Evolutionary conservation across 2,888 invertebrate genomes (phyloP).

Genomic region (Mamestra brassicae): DNA sequence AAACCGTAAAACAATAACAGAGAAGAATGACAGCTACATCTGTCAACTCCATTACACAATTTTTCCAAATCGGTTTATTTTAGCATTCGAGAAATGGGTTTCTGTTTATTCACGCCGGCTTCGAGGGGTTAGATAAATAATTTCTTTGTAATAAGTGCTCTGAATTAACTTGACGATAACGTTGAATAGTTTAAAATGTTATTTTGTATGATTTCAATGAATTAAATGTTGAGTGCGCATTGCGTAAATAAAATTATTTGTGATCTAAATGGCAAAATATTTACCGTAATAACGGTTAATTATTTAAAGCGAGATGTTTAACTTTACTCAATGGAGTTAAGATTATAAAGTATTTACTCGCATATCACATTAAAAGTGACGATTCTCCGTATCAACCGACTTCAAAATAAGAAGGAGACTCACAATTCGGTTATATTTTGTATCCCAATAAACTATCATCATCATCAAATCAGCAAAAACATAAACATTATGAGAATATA

Average conservation of each 20-base stretch:
- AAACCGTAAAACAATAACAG: constrained; percentile 51
- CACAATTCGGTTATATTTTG: too few species aligned
- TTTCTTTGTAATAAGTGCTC: constrained; percentile 67
- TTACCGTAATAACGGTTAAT: background rate
- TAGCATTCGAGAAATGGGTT: constrained; percentile 76
- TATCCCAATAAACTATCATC: too few species aligned
- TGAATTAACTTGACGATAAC: constrained; percentile 50
- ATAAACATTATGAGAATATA: too few species aligned
- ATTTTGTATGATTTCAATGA: constrained; percentile 38
- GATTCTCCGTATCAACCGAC: too few species aligned
- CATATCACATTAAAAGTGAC: too few species aligned
- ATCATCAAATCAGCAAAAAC: too few species aligned
- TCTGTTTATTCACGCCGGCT: constrained; percentile 76
- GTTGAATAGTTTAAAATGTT: constrained; percentile 55
- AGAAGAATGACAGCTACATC: constrained; percentile 65
- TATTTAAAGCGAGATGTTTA: background rate
- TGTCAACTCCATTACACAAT: constrained; percentile 72
- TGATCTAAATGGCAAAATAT: background rate
- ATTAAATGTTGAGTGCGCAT: background rate
- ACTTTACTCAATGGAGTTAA: background rate
- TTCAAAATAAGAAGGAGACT: too few species aligned
- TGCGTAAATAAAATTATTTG: background rate
- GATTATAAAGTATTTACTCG: too few species aligned
- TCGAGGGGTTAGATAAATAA: constrained; percentile 72
- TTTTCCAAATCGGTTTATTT: constrained; percentile 80